phyloP scores from a whole-genome alignment of 2,797 vertebrate genomes.

The Sternarchorhynchus goeldii region DNA sequence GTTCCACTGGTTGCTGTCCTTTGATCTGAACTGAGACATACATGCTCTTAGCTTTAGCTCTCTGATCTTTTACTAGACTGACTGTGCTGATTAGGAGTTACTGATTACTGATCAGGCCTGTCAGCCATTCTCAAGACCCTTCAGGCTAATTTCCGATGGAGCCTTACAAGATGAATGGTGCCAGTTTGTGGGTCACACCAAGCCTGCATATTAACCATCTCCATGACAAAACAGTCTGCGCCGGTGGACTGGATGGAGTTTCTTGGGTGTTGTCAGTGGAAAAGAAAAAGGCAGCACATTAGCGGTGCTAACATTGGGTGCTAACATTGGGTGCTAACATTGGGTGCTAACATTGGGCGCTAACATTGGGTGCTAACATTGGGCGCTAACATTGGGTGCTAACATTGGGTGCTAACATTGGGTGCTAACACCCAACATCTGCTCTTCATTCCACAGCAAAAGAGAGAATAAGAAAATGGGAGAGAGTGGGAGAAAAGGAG shows the following conservation, averaged over 20 bases:
- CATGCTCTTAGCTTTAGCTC: background rate
- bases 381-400: slow-evolving; percentile 26
- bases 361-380: slow-evolving; percentile 25
- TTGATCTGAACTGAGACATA: background rate
- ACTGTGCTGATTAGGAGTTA: background rate
- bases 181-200: slow-evolving; percentile 24
- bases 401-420: slow-evolving; percentile 22
- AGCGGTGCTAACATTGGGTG: slow-evolving; percentile 25
- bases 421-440: slow-evolving; percentile 21
- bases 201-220: slow-evolving; percentile 25
- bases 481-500: too few relatives aligned
- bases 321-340: slow-evolving; percentile 25
- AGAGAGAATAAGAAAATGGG: background rate
- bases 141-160: slow-evolving; percentile 27
- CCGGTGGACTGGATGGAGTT: background rate
- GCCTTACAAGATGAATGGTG: slow-evolving; percentile 16
- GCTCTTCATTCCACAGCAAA: background rate
- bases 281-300: background rate
- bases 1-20: too few relatives aligned
- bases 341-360: slow-evolving; percentile 22
- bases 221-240: slow-evolving; percentile 4
- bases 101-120: background rate
- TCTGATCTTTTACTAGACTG: background rate
- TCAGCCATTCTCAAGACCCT: slow-evolving; percentile 10
- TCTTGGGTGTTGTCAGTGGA: slow-evolving; percentile 19